Evolutionary conservation across 2,797 vertebrate species (phyloP), one percentile per base, ranked within the genome.

Genomic region (Craterocephalus amniculus): DNA sequence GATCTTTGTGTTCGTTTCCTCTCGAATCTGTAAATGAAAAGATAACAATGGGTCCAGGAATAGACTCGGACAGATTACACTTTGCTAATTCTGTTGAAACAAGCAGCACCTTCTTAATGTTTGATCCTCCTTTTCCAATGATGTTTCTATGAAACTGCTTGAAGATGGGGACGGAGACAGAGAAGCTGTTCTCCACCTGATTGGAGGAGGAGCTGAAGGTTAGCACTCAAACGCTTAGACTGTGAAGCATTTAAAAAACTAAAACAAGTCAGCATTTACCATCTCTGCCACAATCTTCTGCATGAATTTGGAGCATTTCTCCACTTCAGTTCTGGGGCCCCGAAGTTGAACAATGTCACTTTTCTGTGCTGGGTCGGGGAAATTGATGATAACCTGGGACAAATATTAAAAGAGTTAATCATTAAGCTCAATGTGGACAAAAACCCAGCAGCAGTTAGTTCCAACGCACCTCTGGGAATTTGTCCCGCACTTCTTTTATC

Each of bases 61-160:
- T 26, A 26, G 26, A 4, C n/a, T 11, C 10, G 4, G 1, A 12
- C 22, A 29, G 20, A 43, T n/a, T n/a, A n/a, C n/a, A n/a, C n/a
- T n/a, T n/a, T n/a, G n/a, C n/a, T n/a, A n/a, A n/a, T n/a, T n/a
- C 4, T 12, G 2, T 36, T 34, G 43, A 29, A 38, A 58, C 16
- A 31, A 68, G 62, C 1, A 18, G 58, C 77, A 98, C 98, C 95
- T 99, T 99, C 84, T 99, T 99, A 73, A 99, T 99, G 83, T 99
- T 99, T 54, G 97, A 96, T 18, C 98, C 98, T 88, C 98, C 98
- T 94, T 99, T 99, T 63, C 98, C 98, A 91, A 99, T 99, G 67
- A 99, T 99, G 90, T 99, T 99, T 92, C 99, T 99, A 89, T 99
- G 98, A 86, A 99, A 99, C 83, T 99, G 98, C 87, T 99, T 99